Evolutionary conservation across 2,888 invertebrate species (phyloP).

Genomic region (Tortricodes alternella): DNA sequence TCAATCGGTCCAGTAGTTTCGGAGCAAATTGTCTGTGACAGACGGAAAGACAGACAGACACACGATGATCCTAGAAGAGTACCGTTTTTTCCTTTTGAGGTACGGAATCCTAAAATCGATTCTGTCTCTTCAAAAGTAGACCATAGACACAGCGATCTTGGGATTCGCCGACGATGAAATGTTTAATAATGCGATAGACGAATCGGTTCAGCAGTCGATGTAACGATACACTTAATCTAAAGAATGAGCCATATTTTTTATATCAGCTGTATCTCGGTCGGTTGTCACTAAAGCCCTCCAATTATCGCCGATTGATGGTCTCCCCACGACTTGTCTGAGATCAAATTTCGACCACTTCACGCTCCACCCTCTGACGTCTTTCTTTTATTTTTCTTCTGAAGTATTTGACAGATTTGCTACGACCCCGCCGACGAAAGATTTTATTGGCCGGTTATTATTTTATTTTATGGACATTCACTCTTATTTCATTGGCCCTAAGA

Average conservation of each 20-base stretch:
- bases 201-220: background rate
- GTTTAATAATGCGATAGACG: background rate
- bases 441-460: conserved; percentile 81
- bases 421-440: conserved; percentile 62
- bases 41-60: no score
- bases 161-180: no score
- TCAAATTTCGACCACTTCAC: conserved; percentile 75
- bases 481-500: conserved; percentile 76
- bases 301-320: conserved; percentile 75
- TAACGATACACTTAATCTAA: conserved; percentile 26
- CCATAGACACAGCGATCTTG: no score
- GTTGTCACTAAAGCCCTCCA: conserved; percentile 67
- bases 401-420: conserved; percentile 75
- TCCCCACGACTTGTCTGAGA: conserved; percentile 64
- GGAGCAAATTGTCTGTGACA: no score
- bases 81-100: no score
- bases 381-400: conserved; percentile 55
- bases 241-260: conserved; percentile 31
- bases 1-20: no score
- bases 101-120: no score
- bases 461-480: conserved; percentile 79
- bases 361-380: conserved; percentile 57
- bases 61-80: no score
- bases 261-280: conserved; percentile 58
- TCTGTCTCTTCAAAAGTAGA: no score